Evolutionary conservation across 2,797 vertebrate species (phyloP).

Genomic region (Myiotriccus ornatus): DNA sequence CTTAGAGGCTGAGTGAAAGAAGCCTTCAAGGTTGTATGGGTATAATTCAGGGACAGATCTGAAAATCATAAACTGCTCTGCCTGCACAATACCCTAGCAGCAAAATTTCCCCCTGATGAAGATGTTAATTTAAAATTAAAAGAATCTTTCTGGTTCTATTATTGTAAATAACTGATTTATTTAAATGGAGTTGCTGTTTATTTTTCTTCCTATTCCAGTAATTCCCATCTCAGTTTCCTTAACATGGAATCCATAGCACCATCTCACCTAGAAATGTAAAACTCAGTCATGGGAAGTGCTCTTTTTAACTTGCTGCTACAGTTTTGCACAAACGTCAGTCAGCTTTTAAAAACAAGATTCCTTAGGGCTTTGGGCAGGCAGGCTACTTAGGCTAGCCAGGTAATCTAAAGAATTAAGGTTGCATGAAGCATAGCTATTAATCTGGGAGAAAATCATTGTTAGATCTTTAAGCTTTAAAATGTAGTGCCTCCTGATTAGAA

Average conservation of each 20-base stretch:
- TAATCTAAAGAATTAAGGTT: background rate
- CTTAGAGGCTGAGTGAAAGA: background rate
- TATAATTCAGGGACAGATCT: background rate
- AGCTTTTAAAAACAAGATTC: background rate
- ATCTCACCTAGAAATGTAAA: background rate
- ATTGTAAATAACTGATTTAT: background rate
- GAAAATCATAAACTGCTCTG: background rate
- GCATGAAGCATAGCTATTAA: background rate
- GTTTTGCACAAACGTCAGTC: background rate
- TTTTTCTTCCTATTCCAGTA: background rate
- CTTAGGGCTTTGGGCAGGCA: background rate
- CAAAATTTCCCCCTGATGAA: background rate
- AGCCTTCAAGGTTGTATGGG: background rate
- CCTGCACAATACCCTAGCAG: background rate
- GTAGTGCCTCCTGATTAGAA: background rate
- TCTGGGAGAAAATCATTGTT: background rate
- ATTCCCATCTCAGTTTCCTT: background rate
- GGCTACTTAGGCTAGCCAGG: background rate
- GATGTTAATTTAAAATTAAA: background rate
- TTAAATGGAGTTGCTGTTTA: background rate
- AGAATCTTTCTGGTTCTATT: background rate
- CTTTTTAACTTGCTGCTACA: background rate
- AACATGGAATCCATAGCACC: background rate
- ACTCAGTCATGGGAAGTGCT: background rate
- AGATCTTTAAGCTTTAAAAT: background rate